phyloP scores from a whole-genome alignment of 2,888 invertebrate species.

The Troglohyphantes excavatus region DNA sequence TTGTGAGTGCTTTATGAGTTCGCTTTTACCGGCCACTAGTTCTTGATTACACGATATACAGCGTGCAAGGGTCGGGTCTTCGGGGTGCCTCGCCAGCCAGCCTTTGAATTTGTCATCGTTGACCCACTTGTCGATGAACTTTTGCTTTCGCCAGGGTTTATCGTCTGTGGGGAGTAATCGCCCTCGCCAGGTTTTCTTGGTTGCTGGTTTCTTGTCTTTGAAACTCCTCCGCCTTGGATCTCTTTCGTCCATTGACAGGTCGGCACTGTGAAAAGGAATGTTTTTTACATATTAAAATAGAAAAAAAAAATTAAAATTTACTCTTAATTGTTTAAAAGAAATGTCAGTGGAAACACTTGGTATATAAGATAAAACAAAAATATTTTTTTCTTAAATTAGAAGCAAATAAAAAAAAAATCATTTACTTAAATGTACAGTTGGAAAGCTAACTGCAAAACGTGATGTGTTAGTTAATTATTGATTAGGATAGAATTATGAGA shows the following conservation, averaged over 20 bases:
- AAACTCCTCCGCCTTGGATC: neutral
- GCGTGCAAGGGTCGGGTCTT: slow-evolving; percentile 68
- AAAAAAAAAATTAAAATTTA: neutral
- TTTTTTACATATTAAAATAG: neutral
- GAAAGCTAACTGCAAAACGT: too few relatives aligned
- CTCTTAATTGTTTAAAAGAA: neutral
- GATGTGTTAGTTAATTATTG: too few relatives aligned
- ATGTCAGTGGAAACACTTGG: too few relatives aligned
- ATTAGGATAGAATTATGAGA: too few relatives aligned
- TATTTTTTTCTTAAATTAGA: too few relatives aligned
- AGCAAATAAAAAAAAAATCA: too few relatives aligned
- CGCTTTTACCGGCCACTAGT: slow-evolving; percentile 75
- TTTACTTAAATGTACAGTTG: too few relatives aligned
- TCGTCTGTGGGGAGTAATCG: slow-evolving; percentile 60
- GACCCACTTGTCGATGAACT: slow-evolving; percentile 73
- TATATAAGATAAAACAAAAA: too few relatives aligned
- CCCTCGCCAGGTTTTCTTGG: slow-evolving; percentile 72
- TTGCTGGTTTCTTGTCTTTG: slow-evolving; percentile 58
- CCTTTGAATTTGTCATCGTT: slow-evolving; percentile 74
- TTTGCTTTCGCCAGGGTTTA: slow-evolving; percentile 75
- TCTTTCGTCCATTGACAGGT: slow-evolving; percentile 10
- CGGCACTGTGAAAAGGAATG: slow-evolving; percentile 39
- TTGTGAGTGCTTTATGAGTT: slow-evolving; percentile 71
- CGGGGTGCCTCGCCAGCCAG: slow-evolving; percentile 71
- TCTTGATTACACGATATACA: slow-evolving; percentile 73